Base-by-base conservation (phyloP, 1,140 invertebrate genomes). In the Asobara japonica region DNA sequence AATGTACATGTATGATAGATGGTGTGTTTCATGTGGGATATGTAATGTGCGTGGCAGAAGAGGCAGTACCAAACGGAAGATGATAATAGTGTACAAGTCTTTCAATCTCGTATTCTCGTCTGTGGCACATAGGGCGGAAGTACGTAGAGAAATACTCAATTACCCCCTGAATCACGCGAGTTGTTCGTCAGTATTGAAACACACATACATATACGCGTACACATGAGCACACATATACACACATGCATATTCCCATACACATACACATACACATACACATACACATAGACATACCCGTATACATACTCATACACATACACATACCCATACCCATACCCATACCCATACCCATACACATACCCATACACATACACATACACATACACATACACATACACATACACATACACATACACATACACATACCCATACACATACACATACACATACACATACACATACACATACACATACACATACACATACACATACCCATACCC, bases 71-170 rank as follows among this genome's bases (percentile, higher is more conserved):
- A 67, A 67, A 62, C 60, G 27, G 65, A 72, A 61, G 71, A 73
- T 73, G 66, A 73, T 67, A 67, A 61, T 45, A 73, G 64, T 61
- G 62, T 56, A 51, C 61, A 41, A 60, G 62, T 27, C 10, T 38
- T 67, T 73, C 72, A 73, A 73, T 73, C 60, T 69, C 66, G 29
- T 65, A 7, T 16, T 45, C 41, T 25, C 33, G 13, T 20, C 6
- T 65, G 8, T 20, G 38, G 18, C 13, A 18, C 38, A 27, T 30
- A 31, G 30, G 62, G 62, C 68, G 72, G 72, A 74, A 74, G 66
- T 70, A 45, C 60, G 45, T 70, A 65, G 67, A 62, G 65, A 70
- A 74, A 70, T 74, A 69, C 29, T 70, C 41, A 74, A 74, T 74
- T 66, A 69, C 41, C 31, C 60, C 36, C 67, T 62, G 67, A 74